Evolutionary conservation across 2,888 invertebrate species (phyloP), one percentile per base, ranked within the genome.

Genomic region (Acrobasis repandana): DNA sequence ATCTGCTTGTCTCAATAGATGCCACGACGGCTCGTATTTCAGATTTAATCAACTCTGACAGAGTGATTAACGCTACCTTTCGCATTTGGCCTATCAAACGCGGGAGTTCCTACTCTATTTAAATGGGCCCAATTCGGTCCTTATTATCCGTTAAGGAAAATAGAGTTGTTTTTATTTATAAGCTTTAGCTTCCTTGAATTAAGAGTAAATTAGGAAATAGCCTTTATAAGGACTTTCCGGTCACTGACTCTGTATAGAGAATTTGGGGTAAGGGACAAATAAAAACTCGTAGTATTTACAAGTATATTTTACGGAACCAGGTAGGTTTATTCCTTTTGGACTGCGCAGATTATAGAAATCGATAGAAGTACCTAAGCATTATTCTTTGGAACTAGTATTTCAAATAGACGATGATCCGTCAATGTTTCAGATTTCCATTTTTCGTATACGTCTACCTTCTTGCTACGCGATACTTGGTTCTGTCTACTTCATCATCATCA

Each of bases 31-130:
- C 78, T 84, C 86, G 83, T 85, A 86, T 87, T 88, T 85, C 82
- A 88, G 87, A 87, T 89, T 85, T 85, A 89, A 88, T 89, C 88
- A 87, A 86, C 80, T 79, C 79, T 83, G 86, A 83, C 85, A 83
- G 84, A 70, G 79, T 85, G 85, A 88, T 86, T 88, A 85, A 88
- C 87, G 81, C 73, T 77, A 82, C 84, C 85, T 83, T 85, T 81
- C 79, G 78, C 72, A 79, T 79, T 82, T 73, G 71, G 71, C 74
- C 76, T 77, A 82, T 83, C 80, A 83, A 84, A 82, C 71, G 65
- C 73, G 71, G 68, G 74, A 74, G 77, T 80, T 79, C 71, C 67
- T 64, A 69, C 71, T 76, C n/a, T 49, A 49, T 36, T 58, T 16
- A 51, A 49, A 49, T 49, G 16, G 49, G 48, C 11, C 16, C n/a